Conservation (phyloP, 2,113 vertebrate species). For the Asarcornis scutulata region DNA sequence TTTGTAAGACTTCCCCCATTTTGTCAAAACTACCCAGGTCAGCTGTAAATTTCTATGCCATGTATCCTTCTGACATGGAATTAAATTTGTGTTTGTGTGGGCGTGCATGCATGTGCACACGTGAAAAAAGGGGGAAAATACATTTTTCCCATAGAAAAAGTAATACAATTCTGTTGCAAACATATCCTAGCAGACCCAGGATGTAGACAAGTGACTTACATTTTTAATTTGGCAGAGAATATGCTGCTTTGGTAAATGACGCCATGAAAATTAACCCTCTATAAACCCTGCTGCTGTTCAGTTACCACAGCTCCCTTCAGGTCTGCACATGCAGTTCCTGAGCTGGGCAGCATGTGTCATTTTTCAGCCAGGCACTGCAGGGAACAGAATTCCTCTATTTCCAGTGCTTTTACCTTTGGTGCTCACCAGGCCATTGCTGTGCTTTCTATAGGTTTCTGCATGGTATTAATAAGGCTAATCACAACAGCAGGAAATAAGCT, state of each 20-base stretch:
- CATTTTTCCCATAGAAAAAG: not conserved
- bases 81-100: not conserved
- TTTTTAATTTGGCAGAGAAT: not conserved
- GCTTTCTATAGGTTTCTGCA: not conserved
- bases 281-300: not conserved
- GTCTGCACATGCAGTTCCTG: not conserved
- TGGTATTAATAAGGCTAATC: not conserved
- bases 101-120: fast-evolving
- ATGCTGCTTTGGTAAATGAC: not conserved
- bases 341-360: not conserved
- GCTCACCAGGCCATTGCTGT: not conserved
- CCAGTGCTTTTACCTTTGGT: not conserved
- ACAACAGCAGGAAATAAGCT: not conserved
- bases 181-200: fast-evolving
- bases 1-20: not conserved
- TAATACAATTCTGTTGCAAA: not conserved
- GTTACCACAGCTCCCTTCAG: not conserved
- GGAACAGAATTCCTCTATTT: fast-evolving
- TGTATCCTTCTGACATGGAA: not conserved
- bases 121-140: not conserved
- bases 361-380: not conserved
- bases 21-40: not conserved
- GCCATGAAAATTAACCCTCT: not conserved
- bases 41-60: not conserved
- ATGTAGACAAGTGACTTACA: not conserved